Conservation (phyloP, 2,888 invertebrate genomes). For the Nemotelus pantherinus region DNA sequence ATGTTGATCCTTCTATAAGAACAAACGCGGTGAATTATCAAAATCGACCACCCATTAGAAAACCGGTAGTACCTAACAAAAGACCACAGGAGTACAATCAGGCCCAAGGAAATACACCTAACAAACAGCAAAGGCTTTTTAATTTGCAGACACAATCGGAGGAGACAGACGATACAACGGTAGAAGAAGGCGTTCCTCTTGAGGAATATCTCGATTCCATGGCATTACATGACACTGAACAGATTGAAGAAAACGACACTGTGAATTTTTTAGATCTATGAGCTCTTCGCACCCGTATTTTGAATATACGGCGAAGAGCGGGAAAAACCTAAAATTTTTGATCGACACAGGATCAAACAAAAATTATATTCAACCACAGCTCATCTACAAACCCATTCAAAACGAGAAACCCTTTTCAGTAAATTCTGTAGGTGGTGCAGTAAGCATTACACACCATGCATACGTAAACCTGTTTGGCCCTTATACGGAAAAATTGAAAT, state of each 20-base stretch:
- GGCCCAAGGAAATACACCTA: no score
- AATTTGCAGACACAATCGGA: no score
- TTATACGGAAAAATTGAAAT: background rate
- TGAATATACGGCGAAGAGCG: slow-evolving; percentile 28
- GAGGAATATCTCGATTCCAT: background rate
- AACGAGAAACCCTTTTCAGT: slow-evolving; percentile 18
- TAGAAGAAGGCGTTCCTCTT: background rate
- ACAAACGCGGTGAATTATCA: no score
- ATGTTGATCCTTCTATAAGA: no score
- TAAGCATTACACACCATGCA: slow-evolving; percentile 16
- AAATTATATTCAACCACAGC: slow-evolving; percentile 37
- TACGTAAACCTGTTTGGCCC: slow-evolving; percentile 1
- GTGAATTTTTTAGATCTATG: slow-evolving; percentile 45
- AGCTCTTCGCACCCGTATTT: slow-evolving; percentile 46
- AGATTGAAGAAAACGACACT: slow-evolving; percentile 4
- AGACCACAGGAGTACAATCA: no score
- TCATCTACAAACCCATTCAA: slow-evolving; percentile 28
- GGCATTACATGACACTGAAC: background rate
- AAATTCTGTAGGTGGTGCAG: slow-evolving; percentile 14
- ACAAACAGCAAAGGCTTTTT: no score
- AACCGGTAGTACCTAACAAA: no score
- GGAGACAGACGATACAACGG: background rate
- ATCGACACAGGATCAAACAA: slow-evolving; percentile 45
- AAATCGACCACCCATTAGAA: no score
- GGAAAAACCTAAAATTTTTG: slow-evolving; percentile 43